Conservation (phyloP, 2,797 vertebrate species). For the Poecile montanus region DNA sequence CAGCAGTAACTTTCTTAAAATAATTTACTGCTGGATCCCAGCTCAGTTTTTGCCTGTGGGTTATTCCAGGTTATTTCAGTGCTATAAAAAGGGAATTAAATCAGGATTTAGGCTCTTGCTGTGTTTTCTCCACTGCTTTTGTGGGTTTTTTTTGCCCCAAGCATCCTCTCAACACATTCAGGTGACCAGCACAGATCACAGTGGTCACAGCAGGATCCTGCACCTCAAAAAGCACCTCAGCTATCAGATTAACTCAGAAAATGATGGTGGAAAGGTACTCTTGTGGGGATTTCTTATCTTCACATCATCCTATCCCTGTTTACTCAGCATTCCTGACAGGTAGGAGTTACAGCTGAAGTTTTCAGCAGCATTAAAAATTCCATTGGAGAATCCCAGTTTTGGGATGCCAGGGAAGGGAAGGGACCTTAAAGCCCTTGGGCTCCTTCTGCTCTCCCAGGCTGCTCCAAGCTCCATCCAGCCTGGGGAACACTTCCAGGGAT, state of each 20-base stretch:
- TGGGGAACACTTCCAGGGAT: background rate
- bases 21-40: background rate
- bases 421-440: background rate
- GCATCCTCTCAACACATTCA: background rate
- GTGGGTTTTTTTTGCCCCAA: background rate
- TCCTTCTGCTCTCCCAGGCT: rapidly evolving
- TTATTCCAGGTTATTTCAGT: background rate
- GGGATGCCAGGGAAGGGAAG: background rate
- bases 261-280: background rate
- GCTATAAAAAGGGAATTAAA: slow-evolving; percentile 4
- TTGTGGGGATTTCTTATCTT: background rate
- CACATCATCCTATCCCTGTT: background rate
- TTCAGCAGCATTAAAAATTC: background rate
- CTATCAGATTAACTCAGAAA: background rate
- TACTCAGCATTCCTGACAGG: background rate
- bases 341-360: background rate
- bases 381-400: background rate
- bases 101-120: background rate
- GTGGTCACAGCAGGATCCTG: background rate
- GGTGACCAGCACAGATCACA: background rate
- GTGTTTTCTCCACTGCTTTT: background rate
- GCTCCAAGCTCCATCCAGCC: background rate
- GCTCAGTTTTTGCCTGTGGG: background rate
- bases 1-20: slow-evolving; percentile 33
- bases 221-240: background rate